Evolutionary conservation across 2,888 invertebrate species (phyloP).

Genomic region (Julus scanicus): DNA sequence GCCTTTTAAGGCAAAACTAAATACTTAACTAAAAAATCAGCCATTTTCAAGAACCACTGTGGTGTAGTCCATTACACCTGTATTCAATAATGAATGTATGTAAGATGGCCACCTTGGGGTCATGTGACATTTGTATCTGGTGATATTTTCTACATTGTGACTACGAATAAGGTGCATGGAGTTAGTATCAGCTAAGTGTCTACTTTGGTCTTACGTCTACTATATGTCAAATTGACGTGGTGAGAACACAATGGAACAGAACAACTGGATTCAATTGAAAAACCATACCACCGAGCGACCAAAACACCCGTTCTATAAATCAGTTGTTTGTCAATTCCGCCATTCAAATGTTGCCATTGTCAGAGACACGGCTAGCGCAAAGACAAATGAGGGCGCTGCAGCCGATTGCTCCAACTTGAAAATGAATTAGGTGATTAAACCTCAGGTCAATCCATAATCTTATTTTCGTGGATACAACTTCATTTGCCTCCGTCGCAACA

Average conservation of each 20-base stretch:
- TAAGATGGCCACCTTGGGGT: no score
- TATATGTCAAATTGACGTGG: not conserved
- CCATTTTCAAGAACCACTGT: no score
- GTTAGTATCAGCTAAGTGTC: no score
- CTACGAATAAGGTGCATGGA: no score
- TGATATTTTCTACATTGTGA: no score
- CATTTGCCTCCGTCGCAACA: conserved; percentile 21
- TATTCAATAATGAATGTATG: no score
- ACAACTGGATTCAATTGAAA: not conserved
- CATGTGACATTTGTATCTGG: no score
- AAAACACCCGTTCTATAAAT: not conserved
- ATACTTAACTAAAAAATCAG: no score
- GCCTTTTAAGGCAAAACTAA: no score
- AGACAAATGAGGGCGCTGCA: conserved; percentile 39
- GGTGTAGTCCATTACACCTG: no score
- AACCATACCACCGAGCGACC: not conserved
- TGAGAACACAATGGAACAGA: not conserved
- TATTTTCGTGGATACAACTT: conserved; percentile 22
- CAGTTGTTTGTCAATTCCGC: conserved; percentile 39
- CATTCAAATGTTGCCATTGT: conserved; percentile 8
- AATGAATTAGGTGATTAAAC: conserved; percentile 36
- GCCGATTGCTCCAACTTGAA: conserved; percentile 16
- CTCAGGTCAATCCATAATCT: conserved; percentile 35
- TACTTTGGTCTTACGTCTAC: no score
- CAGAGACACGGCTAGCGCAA: not conserved